Base-by-base conservation (phyloP, 2,888 invertebrate genomes). In the Laothoe populi region DNA sequence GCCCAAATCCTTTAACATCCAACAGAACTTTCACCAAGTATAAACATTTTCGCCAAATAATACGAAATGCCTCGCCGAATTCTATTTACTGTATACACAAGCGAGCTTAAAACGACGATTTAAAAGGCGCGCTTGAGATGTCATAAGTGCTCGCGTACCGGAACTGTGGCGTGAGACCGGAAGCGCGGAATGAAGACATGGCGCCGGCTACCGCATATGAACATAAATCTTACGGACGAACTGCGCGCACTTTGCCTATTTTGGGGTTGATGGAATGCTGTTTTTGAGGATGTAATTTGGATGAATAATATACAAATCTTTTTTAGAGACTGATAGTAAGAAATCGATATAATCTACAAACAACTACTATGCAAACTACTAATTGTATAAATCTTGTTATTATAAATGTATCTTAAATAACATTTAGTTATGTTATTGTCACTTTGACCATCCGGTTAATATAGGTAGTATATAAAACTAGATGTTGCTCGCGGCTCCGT, bases 81-180 rank as follows among this genome's bases (percentile, higher is more conserved):
- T 45, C 21, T 21, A 49, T 49, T 49, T 49, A 49, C 16, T 16
- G 24, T 31, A 49, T 49, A 26, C 16, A 26, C 26, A 31, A 16
- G 31, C 16, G 31, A 8, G 31, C 10, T 49, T 49, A 31, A 49
- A 49, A 31, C 16, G 31, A 31, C 49, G 31, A 49, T 49, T 49
- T 49, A 31, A 49, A 26, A 16, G 16, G 16, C 5, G 31, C 26
- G 8, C 31, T 35, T 35, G 31, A 53, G 19, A 53, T 53, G 10
- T 53, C 53, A 53, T 19, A 35, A 53, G 35, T 53, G 35, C 10
- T 53, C 35, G 31, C 19, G 53, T 53, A 53, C 35, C 35, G 35
- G 53, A 53, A 53, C 16, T 31, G 53, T 7, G 53, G n/a, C 26
- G 31, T 44, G 44, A 8, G 19, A 8, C 44, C 46, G 46, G 46